These are phyloP conservation scores for Allygus modestus DNA, from an alignment of 2,888 invertebrate genomes.

Conservation along the genomic window DNA sequence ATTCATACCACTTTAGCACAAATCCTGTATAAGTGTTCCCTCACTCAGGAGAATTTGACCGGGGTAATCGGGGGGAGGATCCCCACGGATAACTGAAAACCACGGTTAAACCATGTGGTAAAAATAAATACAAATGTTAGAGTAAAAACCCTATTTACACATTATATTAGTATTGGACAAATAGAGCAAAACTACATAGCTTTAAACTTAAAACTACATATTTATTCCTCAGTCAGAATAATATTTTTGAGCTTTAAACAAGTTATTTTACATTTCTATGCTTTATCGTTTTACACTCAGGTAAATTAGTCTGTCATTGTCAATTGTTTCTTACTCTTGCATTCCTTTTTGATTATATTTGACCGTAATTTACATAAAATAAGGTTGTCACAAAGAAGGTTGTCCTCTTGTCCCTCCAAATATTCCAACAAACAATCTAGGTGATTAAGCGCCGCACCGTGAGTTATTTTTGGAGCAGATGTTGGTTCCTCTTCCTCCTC, in stretches of 20 bases:
- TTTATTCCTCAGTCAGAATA: neutral
- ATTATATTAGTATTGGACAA: neutral
- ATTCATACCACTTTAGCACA: too few species aligned
- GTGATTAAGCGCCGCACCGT: neutral
- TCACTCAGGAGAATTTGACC: too few species aligned
- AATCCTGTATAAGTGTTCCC: too few species aligned
- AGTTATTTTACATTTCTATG: neutral
- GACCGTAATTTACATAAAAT: slow-evolving; percentile 2
- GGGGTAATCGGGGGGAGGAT: neutral
- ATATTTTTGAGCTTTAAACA: neutral
- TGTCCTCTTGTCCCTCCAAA: slow-evolving; percentile 27
- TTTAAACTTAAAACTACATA: neutral
- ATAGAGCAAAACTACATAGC: neutral
- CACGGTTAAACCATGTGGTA: neutral
- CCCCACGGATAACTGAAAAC: neutral
- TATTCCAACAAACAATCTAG: neutral
- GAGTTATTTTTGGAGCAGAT: neutral
- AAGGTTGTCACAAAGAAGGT: neutral
- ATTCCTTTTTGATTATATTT: neutral
- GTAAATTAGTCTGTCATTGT: slow-evolving; percentile 22
- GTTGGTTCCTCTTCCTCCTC: slow-evolving; percentile 14
- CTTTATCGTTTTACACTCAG: neutral
- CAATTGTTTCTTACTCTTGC: slow-evolving; percentile 18
- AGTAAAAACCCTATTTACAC: neutral
- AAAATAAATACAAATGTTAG: neutral